These are phyloP conservation scores for Cyanoderma ruficeps DNA, from an alignment of 2,113 vertebrate species.

Conservation along the genomic window DNA sequence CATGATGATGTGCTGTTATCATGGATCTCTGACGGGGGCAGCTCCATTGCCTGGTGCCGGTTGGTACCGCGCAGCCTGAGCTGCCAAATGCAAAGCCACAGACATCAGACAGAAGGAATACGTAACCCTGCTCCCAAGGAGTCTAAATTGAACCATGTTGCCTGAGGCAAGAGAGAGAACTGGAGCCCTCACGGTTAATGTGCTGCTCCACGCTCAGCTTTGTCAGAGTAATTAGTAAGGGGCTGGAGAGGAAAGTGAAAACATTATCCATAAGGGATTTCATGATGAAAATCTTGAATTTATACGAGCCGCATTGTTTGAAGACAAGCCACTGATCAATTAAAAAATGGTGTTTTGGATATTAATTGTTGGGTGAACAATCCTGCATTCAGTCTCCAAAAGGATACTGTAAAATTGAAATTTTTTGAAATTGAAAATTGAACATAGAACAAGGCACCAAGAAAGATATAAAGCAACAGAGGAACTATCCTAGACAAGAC, in stretches of 20 bases:
- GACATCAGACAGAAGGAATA: neutral
- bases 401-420: neutral
- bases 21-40: fast-evolving
- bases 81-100: neutral
- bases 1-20: neutral
- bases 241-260: neutral
- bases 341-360: neutral
- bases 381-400: neutral
- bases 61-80: neutral
- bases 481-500: neutral
- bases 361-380: neutral
- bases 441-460: neutral
- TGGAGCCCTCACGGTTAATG: neutral
- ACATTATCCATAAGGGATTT: neutral
- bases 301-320: neutral
- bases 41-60: neutral
- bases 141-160: neutral
- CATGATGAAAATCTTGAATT: neutral
- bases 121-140: neutral
- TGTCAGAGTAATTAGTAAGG: neutral
- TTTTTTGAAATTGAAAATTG: too few relatives aligned
- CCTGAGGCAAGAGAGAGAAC: neutral
- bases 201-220: neutral
- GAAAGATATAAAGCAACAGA: neutral
- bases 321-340: neutral